A percentile compares a stretch with the other conserved stretches of the same genome.
These are phyloP conservation scores for Drosophila lowei DNA, from an alignment of 1,140 invertebrate species.

Conservation along the genomic window DNA sequence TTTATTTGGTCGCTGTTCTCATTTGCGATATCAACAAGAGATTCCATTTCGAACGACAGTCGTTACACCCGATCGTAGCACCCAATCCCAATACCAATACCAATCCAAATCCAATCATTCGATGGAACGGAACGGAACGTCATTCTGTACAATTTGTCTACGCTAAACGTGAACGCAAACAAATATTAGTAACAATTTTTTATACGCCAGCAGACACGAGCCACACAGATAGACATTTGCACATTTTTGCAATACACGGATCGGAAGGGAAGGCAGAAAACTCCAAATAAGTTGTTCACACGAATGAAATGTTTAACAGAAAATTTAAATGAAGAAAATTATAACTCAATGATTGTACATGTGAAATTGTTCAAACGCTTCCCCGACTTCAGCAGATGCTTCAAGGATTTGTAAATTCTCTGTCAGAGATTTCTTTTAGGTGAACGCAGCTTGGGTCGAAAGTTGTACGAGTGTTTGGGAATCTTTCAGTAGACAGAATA, in stretches of 20 bases:
- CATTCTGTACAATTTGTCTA: conserved; percentile 21
- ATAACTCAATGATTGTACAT: no score
- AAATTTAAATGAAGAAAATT: conserved; percentile 6
- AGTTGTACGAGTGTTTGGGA: conserved; percentile 6
- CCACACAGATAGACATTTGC: conserved; percentile 43
- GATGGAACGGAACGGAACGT: conserved; percentile 18
- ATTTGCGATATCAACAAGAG: conserved; percentile 83
- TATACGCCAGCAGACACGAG: conserved; percentile 40
- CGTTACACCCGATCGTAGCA: conserved; percentile 40
- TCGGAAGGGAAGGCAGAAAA: conserved; percentile 38
- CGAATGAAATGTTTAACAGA: conserved; percentile 18
- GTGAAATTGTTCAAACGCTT: no score
- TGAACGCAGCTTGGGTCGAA: conserved; percentile 20
- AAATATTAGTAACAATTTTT: conserved; percentile 62
- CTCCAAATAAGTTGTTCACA: conserved; percentile 3
- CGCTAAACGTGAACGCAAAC: conserved; percentile 32
- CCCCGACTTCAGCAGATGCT: background rate
- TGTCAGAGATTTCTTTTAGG: conserved; percentile 18
- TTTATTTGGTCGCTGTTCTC: conserved; percentile 64
- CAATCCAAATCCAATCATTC: conserved; percentile 38
- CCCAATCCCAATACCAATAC: conserved; percentile 11
- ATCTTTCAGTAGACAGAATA: conserved; percentile 44
- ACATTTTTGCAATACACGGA: conserved; percentile 69
- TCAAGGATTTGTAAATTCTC: conserved; percentile 14
- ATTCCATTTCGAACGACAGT: conserved; percentile 77